A percentile compares a stretch with the other conserved stretches of the same genome.
phyloP scores from a whole-genome alignment of 2,888 invertebrate genomes.

The Spilosoma lubricipeda region DNA sequence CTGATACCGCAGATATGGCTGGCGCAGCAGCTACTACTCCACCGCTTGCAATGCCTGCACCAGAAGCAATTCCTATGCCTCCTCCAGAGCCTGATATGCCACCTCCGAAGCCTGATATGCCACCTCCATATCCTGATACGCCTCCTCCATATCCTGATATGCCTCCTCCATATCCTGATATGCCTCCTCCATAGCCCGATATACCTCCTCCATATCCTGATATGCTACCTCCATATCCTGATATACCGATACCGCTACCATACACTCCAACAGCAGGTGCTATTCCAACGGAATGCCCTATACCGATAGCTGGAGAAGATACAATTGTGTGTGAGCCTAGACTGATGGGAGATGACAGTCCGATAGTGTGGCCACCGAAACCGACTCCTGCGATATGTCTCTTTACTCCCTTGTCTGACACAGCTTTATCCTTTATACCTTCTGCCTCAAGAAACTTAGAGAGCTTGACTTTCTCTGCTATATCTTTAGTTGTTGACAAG shows the following conservation, averaged over 20 bases:
- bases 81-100: constrained; percentile 25
- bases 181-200: constrained; percentile 24
- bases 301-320: constrained; percentile 34
- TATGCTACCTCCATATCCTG: constrained; percentile 19
- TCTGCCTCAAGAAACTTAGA: constrained; percentile 71
- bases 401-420: constrained; percentile 72
- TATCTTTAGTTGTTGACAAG: constrained; percentile 70
- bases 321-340: constrained; percentile 19
- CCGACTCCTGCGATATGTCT: constrained; percentile 62
- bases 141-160: constrained; percentile 19
- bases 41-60: constrained; percentile 38
- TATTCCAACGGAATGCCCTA: constrained; percentile 38
- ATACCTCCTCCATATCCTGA: constrained; percentile 24
- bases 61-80: constrained; percentile 40
- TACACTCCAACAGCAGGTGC: constrained; percentile 38
- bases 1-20: constrained; percentile 48
- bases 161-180: constrained; percentile 25
- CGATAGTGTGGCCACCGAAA: constrained; percentile 39
- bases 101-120: constrained; percentile 22
- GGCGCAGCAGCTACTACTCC: constrained; percentile 35
- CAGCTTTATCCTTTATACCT: constrained; percentile 71
- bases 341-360: constrained; percentile 32
- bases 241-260: constrained; percentile 32
- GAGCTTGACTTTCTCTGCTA: constrained; percentile 64
- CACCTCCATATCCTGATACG: constrained; percentile 24